Conservation (phyloP, 2,888 invertebrate genomes). For the Arge pagana region DNA sequence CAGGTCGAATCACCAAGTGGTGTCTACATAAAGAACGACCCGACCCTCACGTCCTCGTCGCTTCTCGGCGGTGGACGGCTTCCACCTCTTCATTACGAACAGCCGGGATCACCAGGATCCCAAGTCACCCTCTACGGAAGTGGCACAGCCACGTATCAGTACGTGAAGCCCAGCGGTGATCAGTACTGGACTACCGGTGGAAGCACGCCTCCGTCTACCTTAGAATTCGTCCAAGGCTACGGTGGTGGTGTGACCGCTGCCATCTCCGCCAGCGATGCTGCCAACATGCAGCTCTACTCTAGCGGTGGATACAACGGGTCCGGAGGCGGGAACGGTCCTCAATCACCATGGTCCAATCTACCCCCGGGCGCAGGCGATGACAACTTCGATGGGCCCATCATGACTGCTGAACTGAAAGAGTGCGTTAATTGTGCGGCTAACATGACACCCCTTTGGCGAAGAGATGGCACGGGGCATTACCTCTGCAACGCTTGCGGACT, state of each 20-base stretch:
- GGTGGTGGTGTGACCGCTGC: conserved; percentile 44
- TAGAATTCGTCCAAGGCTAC: conserved; percentile 51
- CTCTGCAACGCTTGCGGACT: conserved; percentile 83
- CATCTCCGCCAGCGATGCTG: conserved; percentile 44
- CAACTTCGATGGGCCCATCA: conserved; percentile 58
- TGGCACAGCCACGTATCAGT: conserved; percentile 62
- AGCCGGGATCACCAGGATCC: conserved; percentile 63
- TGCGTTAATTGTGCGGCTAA: conserved; percentile 71
- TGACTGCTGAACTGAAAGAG: conserved; percentile 69
- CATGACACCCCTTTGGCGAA: conserved; percentile 80
- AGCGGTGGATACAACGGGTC: conserved; percentile 48
- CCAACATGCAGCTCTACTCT: conserved; percentile 44
- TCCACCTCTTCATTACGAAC: conserved; percentile 63
- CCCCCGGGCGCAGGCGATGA: conserved; percentile 60
- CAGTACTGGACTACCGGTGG: conserved; percentile 40
- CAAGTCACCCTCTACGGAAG: conserved; percentile 67
- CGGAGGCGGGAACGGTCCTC: conserved; percentile 59
- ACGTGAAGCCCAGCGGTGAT: conserved; percentile 60
- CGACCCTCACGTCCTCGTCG: conserved; percentile 70
- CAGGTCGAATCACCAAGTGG: conserved; percentile 59
- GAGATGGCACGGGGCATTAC: conserved; percentile 85
- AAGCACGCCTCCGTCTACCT: conserved; percentile 38
- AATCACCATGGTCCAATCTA: conserved; percentile 60
- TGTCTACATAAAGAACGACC: conserved; percentile 69
- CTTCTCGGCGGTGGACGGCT: conserved; percentile 58